Evolutionary conservation across 1,140 invertebrate species (phyloP), one percentile per base, ranked within the genome.

Genomic region (Nixonia krombeini): DNA sequence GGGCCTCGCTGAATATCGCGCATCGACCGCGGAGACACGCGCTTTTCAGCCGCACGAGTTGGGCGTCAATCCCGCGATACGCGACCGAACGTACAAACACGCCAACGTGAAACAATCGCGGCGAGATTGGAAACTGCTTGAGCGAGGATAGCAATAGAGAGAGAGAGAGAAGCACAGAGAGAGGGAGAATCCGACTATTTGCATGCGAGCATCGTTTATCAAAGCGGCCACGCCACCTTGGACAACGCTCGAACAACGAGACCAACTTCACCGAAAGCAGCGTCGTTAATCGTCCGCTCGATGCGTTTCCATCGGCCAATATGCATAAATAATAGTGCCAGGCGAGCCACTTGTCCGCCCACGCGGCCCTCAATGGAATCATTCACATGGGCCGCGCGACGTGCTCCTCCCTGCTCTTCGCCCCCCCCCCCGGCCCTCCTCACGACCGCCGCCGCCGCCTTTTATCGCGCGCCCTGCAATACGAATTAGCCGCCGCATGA

Each of bases 1-100:
- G 81, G 78, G 79, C 75, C 45, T 18, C 74, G 74, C 75, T 69
- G 69, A 79, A 80, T 80, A 81, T 78, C 76, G 79, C 73, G 74
- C n/a, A n/a, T n/a, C n/a, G n/a, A n/a, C n/a, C n/a, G 45, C 49
- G n/a, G n/a, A n/a, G n/a, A n/a, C n/a, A n/a, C n/a, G n/a, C n/a
- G n/a, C n/a, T n/a, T n/a, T n/a, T n/a, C n/a, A n/a, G n/a, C n/a
- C n/a, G n/a, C n/a, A n/a, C n/a, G n/a, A n/a, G n/a, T n/a, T n/a
- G n/a, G n/a, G n/a, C n/a, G n/a, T n/a, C n/a, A n/a, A n/a, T n/a
- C n/a, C n/a, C n/a, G n/a, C n/a, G n/a, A n/a, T n/a, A n/a, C n/a
- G n/a, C n/a, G n/a, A n/a, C n/a, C n/a, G n/a, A n/a, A n/a, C n/a
- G n/a, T n/a, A n/a, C n/a, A n/a, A n/a, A n/a, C n/a, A n/a, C n/a